Base-by-base conservation (phyloP, 2,888 invertebrate genomes). In the Poecilus cupreus region DNA sequence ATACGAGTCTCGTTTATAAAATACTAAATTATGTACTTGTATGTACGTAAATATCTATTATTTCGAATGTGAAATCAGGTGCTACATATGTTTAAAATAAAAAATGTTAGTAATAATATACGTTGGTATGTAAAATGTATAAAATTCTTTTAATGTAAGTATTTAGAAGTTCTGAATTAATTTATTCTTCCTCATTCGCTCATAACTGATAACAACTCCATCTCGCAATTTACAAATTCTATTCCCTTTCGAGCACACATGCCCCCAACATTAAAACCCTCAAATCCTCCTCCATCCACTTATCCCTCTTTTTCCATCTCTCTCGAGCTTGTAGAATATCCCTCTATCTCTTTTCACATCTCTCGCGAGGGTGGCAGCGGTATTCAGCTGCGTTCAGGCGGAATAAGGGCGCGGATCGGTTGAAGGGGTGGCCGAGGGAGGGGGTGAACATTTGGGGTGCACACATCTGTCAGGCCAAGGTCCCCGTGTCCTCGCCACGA, bases 401-500 rank as follows among this genome's bases (percentile, higher is more conserved):
- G 24, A 60, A 60, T 70, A 70, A 32, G 39, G 70, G 70, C 13
- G 11, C 22, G 46, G 20, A 24, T 32, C 32, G 68, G 43, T 20
- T 37, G 37, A 20, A 43, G 43, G 32, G 26, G 16, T 37, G n/a
- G 6, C n/a, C 18, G 60, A 5, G 22, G 68, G 68, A 43, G 51
- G 51, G 75, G 32, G 37, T 5, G 37, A 39, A 18, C 70, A 70
- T 70, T 51, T 75, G 49, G 51, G 75, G 51, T 51, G 51, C 51
- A 18, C 76, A 76, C 76, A 76, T 76, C 76, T 76, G 76, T 54
- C 76, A 54, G 76, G 76, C 76, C 76, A 76, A 76, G 76, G 76
- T 54, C 57, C 76, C 75, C 75, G 26, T 24, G 16, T 10, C 24
- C 24, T 5, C 43, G 16, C 32, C 4, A 32, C 32, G 32, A 13